Evolutionary conservation across 1,140 invertebrate species (phyloP).

Genomic region (Neomicropteryx cornuta): DNA sequence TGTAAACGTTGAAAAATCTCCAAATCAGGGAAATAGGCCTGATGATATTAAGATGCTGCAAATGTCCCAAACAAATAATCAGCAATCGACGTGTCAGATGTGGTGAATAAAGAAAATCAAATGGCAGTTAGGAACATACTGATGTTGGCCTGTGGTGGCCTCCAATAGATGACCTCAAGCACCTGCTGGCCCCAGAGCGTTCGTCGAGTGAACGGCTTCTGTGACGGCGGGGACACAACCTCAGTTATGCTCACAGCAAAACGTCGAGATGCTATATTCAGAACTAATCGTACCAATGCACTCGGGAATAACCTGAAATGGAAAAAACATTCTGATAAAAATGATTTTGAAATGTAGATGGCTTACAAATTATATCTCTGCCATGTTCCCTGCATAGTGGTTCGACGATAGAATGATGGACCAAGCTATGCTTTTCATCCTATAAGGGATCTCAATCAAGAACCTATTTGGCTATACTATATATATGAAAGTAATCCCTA

Average conservation of each 20-base stretch:
- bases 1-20: background rate
- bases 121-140: slow-evolving; percentile 39
- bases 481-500: too few species aligned
- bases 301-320: too few species aligned
- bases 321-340: too few species aligned
- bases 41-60: slow-evolving; percentile 1
- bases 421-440: too few species aligned
- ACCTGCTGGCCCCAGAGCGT: slow-evolving; percentile 60
- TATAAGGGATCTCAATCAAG: too few species aligned
- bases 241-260: slow-evolving; percentile 64
- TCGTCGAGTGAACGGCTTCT: slow-evolving; percentile 23
- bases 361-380: too few species aligned
- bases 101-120: slow-evolving; percentile 1
- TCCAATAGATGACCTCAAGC: slow-evolving; percentile 58
- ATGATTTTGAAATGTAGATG: too few species aligned
- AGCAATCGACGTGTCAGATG: slow-evolving; percentile 2
- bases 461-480: too few species aligned
- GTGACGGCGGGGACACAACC: slow-evolving; percentile 40
- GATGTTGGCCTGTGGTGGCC: slow-evolving; percentile 70
- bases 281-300: too few species aligned
- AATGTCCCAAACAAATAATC: slow-evolving; percentile 1
- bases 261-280: background rate
- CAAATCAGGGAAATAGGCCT: too few species aligned
- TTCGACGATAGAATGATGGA: too few species aligned
- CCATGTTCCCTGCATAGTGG: too few species aligned